These are phyloP conservation scores for Oithona nana DNA, from an alignment of 2,888 invertebrate species.

Conservation along the genomic window DNA sequence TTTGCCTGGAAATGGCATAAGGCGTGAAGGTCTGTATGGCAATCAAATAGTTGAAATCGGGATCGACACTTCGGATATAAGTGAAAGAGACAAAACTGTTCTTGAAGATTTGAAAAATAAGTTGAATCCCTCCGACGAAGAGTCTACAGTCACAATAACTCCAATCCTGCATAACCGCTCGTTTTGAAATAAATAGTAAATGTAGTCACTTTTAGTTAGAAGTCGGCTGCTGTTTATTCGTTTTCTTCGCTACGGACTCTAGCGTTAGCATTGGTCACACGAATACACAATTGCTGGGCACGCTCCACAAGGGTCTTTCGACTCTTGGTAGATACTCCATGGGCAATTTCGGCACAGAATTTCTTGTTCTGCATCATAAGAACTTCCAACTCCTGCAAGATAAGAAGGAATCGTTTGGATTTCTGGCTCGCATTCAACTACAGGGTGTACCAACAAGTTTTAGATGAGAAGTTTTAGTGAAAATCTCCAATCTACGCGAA, in stretches of 20 bases:
- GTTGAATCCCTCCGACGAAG: too few species aligned
- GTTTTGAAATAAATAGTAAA: too few species aligned
- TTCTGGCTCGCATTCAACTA: not conserved
- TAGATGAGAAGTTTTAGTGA: not conserved
- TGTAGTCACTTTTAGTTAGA: too few species aligned
- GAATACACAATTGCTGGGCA: constrained; percentile 82
- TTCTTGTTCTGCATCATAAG: constrained; percentile 97
- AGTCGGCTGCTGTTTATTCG: too few species aligned
- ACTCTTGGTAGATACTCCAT: constrained; percentile 92
- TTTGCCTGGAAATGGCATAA: not conserved
- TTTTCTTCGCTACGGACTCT: constrained; percentile 94
- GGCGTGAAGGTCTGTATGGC: not conserved
- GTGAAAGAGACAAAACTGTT: too few species aligned
- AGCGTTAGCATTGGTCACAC: constrained; percentile 88
- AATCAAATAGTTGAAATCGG: not conserved
- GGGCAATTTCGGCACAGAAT: constrained; percentile 94
- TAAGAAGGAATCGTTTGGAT: too few species aligned
- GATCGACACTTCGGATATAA: too few species aligned
- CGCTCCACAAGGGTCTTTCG: constrained; percentile 88
- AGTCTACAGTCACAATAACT: too few species aligned
- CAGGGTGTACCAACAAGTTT: too few species aligned
- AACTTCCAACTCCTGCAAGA: constrained; percentile 72
- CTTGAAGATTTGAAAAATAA: too few species aligned
- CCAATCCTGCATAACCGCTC: too few species aligned
- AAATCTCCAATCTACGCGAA: too few species aligned